These are phyloP conservation scores for Ivindomyrus marchei DNA, from an alignment of 2,113 vertebrate genomes.

Conservation along the genomic window DNA sequence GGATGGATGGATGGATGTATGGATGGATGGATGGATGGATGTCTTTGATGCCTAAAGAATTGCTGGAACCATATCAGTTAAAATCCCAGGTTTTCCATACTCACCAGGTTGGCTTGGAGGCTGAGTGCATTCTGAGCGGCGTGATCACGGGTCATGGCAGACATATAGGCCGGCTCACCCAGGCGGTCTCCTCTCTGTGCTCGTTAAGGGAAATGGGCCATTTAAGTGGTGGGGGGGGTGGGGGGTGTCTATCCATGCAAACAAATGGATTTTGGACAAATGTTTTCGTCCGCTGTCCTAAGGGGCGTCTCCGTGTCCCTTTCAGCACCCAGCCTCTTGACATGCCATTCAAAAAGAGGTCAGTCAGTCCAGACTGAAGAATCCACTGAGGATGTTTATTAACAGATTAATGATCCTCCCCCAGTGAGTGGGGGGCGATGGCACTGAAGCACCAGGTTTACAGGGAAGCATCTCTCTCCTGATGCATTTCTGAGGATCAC, in stretches of 20 bases:
- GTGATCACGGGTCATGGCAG: neutral
- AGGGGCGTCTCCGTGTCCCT: neutral
- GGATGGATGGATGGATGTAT: neutral
- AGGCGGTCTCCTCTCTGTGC: neutral
- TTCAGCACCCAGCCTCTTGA: conserved; percentile 3
- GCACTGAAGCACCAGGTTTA: neutral
- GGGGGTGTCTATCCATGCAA: neutral
- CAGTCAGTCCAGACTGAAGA: neutral
- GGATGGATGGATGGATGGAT: neutral
- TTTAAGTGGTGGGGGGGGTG: neutral
- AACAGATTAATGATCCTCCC: conserved; percentile 39
- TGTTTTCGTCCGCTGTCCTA: neutral
- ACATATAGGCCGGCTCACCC: neutral
- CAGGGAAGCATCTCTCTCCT: neutral
- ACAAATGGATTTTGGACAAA: conserved; percentile 1
- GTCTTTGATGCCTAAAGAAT: neutral
- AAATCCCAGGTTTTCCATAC: neutral
- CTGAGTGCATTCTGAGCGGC: neutral
- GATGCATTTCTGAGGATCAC: neutral
- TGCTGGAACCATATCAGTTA: neutral
- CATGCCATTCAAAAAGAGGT: conserved; percentile 41
- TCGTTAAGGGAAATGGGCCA: neutral
- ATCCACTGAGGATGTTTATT: conserved; percentile 31
- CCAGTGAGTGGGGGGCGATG: conserved; percentile 23
- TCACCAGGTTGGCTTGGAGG: neutral